Conservation (phyloP, 2,888 invertebrate species). For the Plebejus argus region DNA sequence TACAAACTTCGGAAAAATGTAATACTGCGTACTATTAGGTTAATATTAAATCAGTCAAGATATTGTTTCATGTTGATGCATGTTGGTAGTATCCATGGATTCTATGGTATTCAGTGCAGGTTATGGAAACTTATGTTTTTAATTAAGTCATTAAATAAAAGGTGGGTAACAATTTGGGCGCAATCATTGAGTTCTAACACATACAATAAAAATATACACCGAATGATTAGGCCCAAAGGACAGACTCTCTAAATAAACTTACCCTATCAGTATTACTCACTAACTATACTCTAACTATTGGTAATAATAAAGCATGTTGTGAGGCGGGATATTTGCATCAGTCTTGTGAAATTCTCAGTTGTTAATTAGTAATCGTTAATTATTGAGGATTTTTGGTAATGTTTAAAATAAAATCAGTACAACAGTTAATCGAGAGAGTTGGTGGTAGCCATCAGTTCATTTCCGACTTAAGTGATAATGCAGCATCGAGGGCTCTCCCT, state of each 20-base stretch:
- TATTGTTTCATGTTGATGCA: constrained; percentile 58
- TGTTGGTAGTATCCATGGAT: constrained; percentile 51
- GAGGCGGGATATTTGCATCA: constrained; percentile 82
- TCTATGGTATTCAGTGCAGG: constrained; percentile 24
- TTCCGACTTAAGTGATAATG: constrained; percentile 74
- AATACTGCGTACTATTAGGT: constrained; percentile 73
- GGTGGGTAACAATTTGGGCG: constrained; percentile 60
- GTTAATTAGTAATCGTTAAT: constrained; percentile 71
- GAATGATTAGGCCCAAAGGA: constrained; percentile 25
- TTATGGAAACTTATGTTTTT: constrained; percentile 36
- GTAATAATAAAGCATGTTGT: constrained; percentile 81
- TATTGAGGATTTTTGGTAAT: constrained; percentile 69
- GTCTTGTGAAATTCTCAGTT: constrained; percentile 80
- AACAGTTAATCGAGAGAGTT: constrained; percentile 42
- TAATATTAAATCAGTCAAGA: constrained; percentile 75
- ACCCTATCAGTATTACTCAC: constrained; percentile 57
- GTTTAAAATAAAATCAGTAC: constrained; percentile 58
- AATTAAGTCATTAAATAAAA: constrained; percentile 54
- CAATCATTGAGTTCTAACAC: constrained; percentile 44
- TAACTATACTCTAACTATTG: constrained; percentile 74
- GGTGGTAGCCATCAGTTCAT: constrained; percentile 65
- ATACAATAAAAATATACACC: constrained; percentile 26
- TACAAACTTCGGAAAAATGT: constrained; percentile 65
- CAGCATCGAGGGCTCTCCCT: constrained; percentile 71
- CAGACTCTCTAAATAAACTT: constrained; percentile 22